Percentiles rank a stretch among this genome's conserved stretches.
Evolutionary conservation across 2,888 invertebrate species (phyloP).

Genomic region (Diadromus collaris): DNA sequence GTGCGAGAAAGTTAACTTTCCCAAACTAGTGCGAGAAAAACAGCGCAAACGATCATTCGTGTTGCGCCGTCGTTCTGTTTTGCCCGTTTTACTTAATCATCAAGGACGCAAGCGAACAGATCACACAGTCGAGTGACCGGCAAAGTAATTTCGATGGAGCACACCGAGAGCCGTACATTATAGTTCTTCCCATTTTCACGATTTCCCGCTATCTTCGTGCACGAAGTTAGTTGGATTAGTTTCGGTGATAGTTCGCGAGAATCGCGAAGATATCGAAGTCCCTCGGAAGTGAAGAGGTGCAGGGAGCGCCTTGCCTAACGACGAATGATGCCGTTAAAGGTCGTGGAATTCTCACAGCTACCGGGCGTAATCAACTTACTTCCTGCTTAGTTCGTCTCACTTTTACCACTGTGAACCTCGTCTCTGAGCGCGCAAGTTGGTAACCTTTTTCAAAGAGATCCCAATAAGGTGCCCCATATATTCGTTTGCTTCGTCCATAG

Average conservation of each 20-base stretch:
- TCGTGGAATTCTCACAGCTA: constrained; percentile 55
- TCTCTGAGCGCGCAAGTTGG: constrained; percentile 42
- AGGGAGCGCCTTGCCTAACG: constrained; percentile 49
- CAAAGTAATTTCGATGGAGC: constrained; percentile 15
- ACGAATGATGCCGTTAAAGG: constrained; percentile 61
- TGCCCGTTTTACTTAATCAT: not conserved
- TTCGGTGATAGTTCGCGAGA: constrained; percentile 55
- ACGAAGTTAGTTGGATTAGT: constrained; percentile 58
- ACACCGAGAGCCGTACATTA: constrained; percentile 19
- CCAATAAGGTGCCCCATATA: constrained; percentile 61
- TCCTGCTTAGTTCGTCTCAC: constrained; percentile 47
- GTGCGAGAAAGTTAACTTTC: too few species aligned
- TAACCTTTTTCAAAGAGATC: constrained; percentile 63
- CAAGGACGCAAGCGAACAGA: not conserved
- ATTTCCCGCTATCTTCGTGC: constrained; percentile 34
- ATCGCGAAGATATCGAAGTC: constrained; percentile 52
- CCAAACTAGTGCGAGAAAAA: too few species aligned
- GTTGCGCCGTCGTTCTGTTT: not conserved
- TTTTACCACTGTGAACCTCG: constrained; percentile 33
- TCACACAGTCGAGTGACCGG: constrained; percentile 13
- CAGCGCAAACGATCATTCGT: not conserved
- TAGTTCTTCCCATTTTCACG: constrained; percentile 33
- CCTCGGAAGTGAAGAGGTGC: constrained; percentile 24
- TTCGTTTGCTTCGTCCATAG: constrained; percentile 46
- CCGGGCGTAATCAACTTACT: constrained; percentile 57